A percentile compares a stretch with the other conserved stretches of the same genome.
Conservation (phyloP, 2,113 vertebrate species). For the Hepsetus odoe region DNA sequence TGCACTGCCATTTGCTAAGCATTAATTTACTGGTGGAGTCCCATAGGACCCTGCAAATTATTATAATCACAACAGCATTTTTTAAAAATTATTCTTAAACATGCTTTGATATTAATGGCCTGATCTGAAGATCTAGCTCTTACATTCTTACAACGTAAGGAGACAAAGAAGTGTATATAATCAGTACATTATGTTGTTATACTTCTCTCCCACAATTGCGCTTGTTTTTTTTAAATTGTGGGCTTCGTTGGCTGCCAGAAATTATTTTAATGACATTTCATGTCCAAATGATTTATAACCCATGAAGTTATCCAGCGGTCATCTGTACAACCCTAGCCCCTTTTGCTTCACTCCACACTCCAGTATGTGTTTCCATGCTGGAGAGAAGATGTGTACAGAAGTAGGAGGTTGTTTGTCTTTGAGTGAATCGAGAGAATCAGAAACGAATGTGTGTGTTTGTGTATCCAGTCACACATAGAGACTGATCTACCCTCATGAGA, state of each 20-base stretch:
- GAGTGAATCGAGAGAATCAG: background rate
- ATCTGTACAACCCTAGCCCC: slow-evolving; percentile 15
- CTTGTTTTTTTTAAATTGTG: background rate
- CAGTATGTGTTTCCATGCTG: background rate
- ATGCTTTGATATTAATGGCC: too few species aligned
- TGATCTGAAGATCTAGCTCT: too few species aligned
- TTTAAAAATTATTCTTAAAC: too few species aligned
- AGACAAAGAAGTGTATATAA: too few species aligned
- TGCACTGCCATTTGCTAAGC: too few species aligned
- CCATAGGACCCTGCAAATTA: too few species aligned
- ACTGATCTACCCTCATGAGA: background rate
- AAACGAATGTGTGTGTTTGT: slow-evolving; percentile 9
- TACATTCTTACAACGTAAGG: too few species aligned
- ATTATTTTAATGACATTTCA: slow-evolving; percentile 10
- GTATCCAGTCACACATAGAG: background rate
- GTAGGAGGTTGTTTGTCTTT: background rate
- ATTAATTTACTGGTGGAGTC: too few species aligned
- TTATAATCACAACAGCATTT: too few species aligned
- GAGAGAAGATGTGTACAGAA: background rate
- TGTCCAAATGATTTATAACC: slow-evolving; percentile 19
- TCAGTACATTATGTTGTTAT: too few species aligned
- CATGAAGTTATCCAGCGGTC: slow-evolving; percentile 3
- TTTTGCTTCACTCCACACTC: too few species aligned
- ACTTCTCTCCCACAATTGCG: too few species aligned
- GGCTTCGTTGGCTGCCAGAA: background rate